A percentile compares a stretch with the other conserved stretches of the same genome.
Evolutionary conservation across 2,797 vertebrate species (phyloP).

Genomic region (Choloepus didactylus): DNA sequence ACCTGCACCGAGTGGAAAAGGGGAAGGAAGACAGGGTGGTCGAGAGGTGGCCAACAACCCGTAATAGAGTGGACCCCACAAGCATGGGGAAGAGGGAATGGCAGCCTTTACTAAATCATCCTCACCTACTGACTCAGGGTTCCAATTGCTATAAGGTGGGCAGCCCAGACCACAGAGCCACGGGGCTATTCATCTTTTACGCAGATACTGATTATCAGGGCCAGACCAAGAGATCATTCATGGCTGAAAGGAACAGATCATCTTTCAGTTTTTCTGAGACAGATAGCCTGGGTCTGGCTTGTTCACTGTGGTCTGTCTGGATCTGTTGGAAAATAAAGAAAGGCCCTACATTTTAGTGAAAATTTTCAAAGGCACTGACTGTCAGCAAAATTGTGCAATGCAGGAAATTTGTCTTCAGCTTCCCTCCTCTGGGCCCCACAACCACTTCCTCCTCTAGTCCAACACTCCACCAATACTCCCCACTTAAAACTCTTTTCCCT

Average conservation of each 20-base stretch:
- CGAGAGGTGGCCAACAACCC: neutral
- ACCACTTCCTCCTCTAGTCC: neutral
- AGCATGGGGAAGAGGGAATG: neutral
- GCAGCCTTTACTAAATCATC: neutral
- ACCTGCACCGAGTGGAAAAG: neutral
- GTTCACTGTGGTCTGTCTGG: constrained; percentile 65
- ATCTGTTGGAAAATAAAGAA: constrained; percentile 64
- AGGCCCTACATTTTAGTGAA: constrained; percentile 4
- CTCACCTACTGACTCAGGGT: neutral
- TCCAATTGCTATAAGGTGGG: neutral
- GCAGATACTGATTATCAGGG: neutral
- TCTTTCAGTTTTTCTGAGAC: constrained; percentile 74
- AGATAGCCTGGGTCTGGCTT: constrained; percentile 57
- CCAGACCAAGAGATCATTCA: constrained; percentile 55
- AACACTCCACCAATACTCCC: neutral
- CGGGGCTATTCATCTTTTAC: constrained; percentile 46
- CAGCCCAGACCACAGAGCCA: constrained; percentile 23
- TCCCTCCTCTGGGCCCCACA: neutral
- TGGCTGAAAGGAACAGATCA: constrained; percentile 48
- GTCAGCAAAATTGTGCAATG: constrained; percentile 49
- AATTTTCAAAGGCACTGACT: constrained; percentile 5
- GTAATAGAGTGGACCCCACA: neutral
- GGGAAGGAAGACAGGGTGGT: neutral
- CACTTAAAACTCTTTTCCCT: neutral
- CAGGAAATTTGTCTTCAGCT: constrained; percentile 18